A percentile compares a stretch with the other conserved stretches of the same genome.
Evolutionary conservation across 2,113 vertebrate genomes (phyloP).

Genomic region (Hirundichthys speculiger): DNA sequence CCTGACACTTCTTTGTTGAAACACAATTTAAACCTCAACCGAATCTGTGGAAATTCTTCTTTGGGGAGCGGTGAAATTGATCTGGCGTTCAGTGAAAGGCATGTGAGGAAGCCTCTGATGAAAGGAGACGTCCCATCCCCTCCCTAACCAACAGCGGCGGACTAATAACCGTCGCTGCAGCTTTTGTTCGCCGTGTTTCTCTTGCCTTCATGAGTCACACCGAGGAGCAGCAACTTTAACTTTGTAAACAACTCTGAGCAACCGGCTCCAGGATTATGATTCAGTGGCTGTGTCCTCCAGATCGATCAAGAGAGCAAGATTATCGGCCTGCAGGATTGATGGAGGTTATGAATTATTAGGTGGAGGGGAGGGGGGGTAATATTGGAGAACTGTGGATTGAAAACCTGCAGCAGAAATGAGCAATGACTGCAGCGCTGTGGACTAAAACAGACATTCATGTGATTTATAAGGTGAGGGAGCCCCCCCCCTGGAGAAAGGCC

Average conservation of each 20-base stretch:
- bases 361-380: slow-evolving; percentile 56
- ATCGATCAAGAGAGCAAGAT: slow-evolving; percentile 57
- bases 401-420: slow-evolving; percentile 62
- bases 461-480: slow-evolving; percentile 66
- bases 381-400: slow-evolving; percentile 58
- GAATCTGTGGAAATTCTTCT: slow-evolving; percentile 20
- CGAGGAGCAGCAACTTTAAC: slow-evolving; percentile 43
- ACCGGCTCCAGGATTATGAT: slow-evolving; percentile 58
- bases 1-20: slow-evolving; percentile 1
- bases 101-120: slow-evolving; percentile 47
- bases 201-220: slow-evolving; percentile 30
- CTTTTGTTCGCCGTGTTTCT: slow-evolving; percentile 6
- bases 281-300: slow-evolving; percentile 41
- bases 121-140: slow-evolving; percentile 62
- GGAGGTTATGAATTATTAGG: slow-evolving; percentile 72
- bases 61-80: slow-evolving; percentile 59
- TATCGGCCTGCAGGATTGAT: slow-evolving; percentile 63
- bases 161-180: slow-evolving; percentile 47
- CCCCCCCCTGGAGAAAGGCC: slow-evolving; percentile 65
- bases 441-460: slow-evolving; percentile 63
- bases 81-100: slow-evolving; percentile 59
- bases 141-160: slow-evolving; percentile 36
- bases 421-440: slow-evolving; percentile 58
- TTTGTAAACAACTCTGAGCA: slow-evolving; percentile 45
- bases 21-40: slow-evolving; percentile 1